phyloP scores from a whole-genome alignment of 1,140 invertebrate species.

The Amyelois transitella region DNA sequence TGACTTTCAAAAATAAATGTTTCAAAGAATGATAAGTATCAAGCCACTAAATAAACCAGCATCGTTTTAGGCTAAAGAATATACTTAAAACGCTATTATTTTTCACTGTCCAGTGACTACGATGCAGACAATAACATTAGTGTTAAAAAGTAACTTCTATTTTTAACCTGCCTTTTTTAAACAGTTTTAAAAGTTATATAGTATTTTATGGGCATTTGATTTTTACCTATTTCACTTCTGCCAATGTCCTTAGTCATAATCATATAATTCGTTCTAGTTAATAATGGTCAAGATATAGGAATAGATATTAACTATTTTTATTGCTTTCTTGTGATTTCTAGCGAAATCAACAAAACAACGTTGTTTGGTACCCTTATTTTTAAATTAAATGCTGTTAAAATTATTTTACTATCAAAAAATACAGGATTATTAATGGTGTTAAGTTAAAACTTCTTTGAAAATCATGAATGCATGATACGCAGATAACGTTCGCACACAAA shows the following conservation, averaged over 20 bases:
- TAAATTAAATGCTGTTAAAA: not conserved
- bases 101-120: not conserved
- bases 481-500: slow-evolving; percentile 29
- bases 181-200: not conserved
- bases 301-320: too few relatives aligned
- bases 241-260: too few relatives aligned
- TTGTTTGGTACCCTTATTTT: too few relatives aligned
- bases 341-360: too few relatives aligned
- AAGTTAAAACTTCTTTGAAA: slow-evolving; percentile 15
- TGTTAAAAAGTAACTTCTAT: not conserved
- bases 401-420: not conserved
- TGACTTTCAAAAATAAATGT: slow-evolving; percentile 4
- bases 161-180: not conserved
- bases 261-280: too few relatives aligned
- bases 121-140: not conserved
- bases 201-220: too few relatives aligned
- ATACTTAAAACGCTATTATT: not conserved
- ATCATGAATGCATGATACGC: slow-evolving; percentile 39
- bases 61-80: too few relatives aligned
- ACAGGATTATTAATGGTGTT: too few relatives aligned
- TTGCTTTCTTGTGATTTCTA: too few relatives aligned
- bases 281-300: too few relatives aligned
- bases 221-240: too few relatives aligned
- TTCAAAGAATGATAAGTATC: slow-evolving; percentile 4
- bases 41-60: too few relatives aligned